phyloP scores from a whole-genome alignment of 2,888 invertebrate species.

The Sminthurides aquaticus region DNA sequence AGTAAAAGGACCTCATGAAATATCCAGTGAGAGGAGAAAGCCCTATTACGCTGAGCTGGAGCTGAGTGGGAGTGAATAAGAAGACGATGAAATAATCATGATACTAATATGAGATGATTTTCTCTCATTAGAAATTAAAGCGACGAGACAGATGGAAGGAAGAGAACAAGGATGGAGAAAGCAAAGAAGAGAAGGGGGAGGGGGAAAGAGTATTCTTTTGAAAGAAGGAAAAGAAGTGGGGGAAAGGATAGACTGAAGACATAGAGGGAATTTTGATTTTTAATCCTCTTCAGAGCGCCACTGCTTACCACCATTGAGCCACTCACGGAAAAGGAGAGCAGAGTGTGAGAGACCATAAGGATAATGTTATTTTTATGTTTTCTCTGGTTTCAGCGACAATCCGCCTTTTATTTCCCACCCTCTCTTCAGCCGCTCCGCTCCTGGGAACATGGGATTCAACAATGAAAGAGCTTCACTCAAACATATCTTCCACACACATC shows the following conservation, averaged over 20 bases:
- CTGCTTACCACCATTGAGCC: not conserved
- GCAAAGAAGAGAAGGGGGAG: not conserved
- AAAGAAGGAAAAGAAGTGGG: not conserved
- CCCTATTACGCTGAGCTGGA: too few species aligned
- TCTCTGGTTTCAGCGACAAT: slow-evolving; percentile 1
- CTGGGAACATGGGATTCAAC: not conserved
- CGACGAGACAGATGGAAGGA: not conserved
- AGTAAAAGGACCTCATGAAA: too few species aligned
- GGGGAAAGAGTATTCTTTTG: not conserved
- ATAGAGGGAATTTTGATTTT: slow-evolving; percentile 3
- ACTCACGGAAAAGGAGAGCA: not conserved
- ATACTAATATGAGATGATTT: not conserved
- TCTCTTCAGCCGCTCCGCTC: too few species aligned
- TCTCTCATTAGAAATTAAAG: not conserved
- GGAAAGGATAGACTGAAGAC: not conserved
- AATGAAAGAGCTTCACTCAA: not conserved
- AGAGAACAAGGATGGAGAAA: not conserved
- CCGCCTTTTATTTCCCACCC: slow-evolving; percentile 10
- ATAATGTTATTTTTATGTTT: slow-evolving; percentile 18
- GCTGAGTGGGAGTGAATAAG: not conserved
- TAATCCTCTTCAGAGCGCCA: not conserved
- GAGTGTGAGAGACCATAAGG: slow-evolving; percentile 14
- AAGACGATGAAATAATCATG: not conserved
- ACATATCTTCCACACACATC: not conserved
- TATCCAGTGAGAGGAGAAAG: too few species aligned